Percentiles rank a stretch among this genome's conserved stretches.
These are phyloP conservation scores for Lumbricus terrestris DNA, from an alignment of 2,888 invertebrate genomes.

Conservation along the genomic window DNA sequence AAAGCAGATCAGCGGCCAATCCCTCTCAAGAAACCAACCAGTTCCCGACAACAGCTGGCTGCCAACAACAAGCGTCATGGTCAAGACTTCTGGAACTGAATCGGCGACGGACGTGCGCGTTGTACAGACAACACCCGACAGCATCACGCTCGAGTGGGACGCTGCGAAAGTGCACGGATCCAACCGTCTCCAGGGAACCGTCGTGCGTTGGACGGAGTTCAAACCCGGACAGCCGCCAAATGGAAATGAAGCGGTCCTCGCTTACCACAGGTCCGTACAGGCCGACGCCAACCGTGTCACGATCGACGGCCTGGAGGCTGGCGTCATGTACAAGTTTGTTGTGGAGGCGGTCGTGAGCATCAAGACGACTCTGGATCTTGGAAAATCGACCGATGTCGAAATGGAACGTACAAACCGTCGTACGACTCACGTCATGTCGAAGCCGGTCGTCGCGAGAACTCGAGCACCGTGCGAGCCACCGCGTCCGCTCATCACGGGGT, in stretches of 20 bases:
- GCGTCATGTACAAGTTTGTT: constrained; percentile 55
- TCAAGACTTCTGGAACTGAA: constrained; percentile 57
- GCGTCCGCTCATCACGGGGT: constrained; percentile 49
- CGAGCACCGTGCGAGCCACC: constrained; percentile 57
- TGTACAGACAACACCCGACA: constrained; percentile 46
- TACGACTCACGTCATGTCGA: constrained; percentile 56
- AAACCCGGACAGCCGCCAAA: constrained; percentile 34
- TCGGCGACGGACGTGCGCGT: constrained; percentile 45
- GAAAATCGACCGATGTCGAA: constrained; percentile 40
- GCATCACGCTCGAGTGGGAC: constrained; percentile 53
- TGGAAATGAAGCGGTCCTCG: constrained; percentile 15
- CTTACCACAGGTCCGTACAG: constrained; percentile 28
- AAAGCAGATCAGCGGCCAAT: constrained; percentile 36
- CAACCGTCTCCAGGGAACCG: constrained; percentile 53
- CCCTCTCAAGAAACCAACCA: constrained; percentile 49
- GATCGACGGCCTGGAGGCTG: constrained; percentile 52
- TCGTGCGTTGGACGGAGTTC: constrained; percentile 56
- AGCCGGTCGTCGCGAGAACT: constrained; percentile 52
- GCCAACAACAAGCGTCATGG: constrained; percentile 51
- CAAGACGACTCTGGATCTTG: constrained; percentile 51
- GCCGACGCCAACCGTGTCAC: constrained; percentile 40
- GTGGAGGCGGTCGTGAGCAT: constrained; percentile 59
- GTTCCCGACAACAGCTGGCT: constrained; percentile 55
- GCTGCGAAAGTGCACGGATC: constrained; percentile 57
- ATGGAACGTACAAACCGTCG: constrained; percentile 50